These are phyloP conservation scores for Ornithoptera priamus DNA, from an alignment of 2,888 invertebrate species.

Conservation along the genomic window DNA sequence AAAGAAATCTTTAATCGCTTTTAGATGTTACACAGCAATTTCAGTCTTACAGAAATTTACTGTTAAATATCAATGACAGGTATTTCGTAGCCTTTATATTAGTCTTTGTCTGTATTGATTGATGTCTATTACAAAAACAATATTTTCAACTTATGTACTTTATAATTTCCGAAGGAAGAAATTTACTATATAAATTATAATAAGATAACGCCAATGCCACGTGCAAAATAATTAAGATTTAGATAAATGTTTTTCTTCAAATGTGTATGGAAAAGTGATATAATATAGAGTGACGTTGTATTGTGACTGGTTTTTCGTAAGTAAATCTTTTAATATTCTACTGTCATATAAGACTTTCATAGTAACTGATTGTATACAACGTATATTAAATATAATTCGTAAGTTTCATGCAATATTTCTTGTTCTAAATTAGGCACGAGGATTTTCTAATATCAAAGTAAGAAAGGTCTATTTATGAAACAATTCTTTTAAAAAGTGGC, in stretches of 20 bases:
- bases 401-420: constrained; percentile 10
- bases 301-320: constrained; percentile 40
- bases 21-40: not conserved
- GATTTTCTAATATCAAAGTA: not conserved
- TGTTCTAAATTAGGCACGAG: constrained; percentile 10
- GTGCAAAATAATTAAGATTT: constrained; percentile 42
- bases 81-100: constrained; percentile 24
- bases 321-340: constrained; percentile 32
- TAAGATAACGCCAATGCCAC: constrained; percentile 48
- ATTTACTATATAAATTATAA: constrained; percentile 31
- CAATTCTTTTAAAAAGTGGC: no score
- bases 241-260: constrained; percentile 40
- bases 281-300: constrained; percentile 37
- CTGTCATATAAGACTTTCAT: constrained; percentile 24
- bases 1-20: not conserved
- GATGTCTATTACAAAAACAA: constrained; percentile 34
- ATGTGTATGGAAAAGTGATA: constrained; percentile 41
- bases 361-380: constrained; percentile 19
- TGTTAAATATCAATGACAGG: not conserved
- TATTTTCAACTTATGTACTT: constrained; percentile 22
- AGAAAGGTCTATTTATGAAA: not conserved
- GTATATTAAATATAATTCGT: constrained; percentile 15
- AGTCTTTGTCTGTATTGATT: constrained; percentile 36
- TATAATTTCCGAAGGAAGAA: constrained; percentile 4
- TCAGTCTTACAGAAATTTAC: not conserved